Percentiles rank a stretch among this genome's conserved stretches.
Evolutionary conservation across 2,888 invertebrate species (phyloP).

Genomic region (Spicauda simplicius): DNA sequence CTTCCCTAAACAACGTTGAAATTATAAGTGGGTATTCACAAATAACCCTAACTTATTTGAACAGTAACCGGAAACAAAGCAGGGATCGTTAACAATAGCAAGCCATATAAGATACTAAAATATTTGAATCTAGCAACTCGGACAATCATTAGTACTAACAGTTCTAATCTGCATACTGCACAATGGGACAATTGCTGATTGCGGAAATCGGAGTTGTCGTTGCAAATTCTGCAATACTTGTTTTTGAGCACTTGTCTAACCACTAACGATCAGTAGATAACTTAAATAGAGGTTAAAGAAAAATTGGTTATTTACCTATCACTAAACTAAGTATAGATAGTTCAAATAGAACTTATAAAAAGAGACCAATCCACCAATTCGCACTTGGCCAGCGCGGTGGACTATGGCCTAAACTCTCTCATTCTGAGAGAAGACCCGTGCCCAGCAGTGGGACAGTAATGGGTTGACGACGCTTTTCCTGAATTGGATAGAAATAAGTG

Average conservation of each 20-base stretch:
- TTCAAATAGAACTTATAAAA: no score
- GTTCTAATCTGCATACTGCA: conserved; percentile 26
- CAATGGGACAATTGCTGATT: conserved; percentile 29
- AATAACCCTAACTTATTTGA: background rate
- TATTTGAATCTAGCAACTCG: conserved; percentile 26
- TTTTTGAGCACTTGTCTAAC: background rate
- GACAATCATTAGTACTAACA: conserved; percentile 34
- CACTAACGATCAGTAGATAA: background rate
- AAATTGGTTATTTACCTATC: no score
- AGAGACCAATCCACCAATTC: no score
- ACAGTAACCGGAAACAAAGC: background rate
- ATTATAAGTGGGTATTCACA: background rate
- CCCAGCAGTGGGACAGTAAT: no score
- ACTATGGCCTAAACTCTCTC: no score
- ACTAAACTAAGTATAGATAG: no score
- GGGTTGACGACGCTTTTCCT: no score
- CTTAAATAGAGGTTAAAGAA: no score
- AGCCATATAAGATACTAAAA: conserved; percentile 8
- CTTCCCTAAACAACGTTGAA: background rate
- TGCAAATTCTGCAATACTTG: conserved; percentile 20
- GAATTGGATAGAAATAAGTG: no score
- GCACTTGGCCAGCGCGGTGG: no score
- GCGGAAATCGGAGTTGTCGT: conserved; percentile 28
- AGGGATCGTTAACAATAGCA: conserved; percentile 19
- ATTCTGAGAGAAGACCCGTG: no score